Percentiles rank a stretch among this genome's conserved stretches.
Conservation (phyloP, 2,888 invertebrate species). For the Zonitis immaculata region DNA sequence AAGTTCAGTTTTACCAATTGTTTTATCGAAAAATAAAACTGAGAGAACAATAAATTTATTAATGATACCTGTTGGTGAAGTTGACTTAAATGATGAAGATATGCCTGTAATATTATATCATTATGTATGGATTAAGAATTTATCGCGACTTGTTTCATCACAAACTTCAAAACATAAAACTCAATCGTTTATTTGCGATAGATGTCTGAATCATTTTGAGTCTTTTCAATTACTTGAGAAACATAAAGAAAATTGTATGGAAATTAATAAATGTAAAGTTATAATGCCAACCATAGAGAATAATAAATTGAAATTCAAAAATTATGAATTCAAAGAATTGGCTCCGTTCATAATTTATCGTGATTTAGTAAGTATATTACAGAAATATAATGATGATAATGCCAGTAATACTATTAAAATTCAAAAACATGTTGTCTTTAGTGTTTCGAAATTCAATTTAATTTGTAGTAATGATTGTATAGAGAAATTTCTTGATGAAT, state of each 20-base stretch:
- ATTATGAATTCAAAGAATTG: constrained; percentile 10
- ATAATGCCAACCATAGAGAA: constrained; percentile 10
- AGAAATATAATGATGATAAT: background rate
- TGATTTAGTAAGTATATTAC: constrained; percentile 18
- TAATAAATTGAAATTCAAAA: constrained; percentile 13
- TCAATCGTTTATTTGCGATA: constrained; percentile 16
- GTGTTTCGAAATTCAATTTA: constrained; percentile 14
- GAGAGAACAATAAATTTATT: background rate
- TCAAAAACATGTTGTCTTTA: constrained; percentile 11
- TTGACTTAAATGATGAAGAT: background rate
- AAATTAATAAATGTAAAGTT: background rate
- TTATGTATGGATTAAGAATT: constrained; percentile 24
- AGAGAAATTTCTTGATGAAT: constrained; percentile 23
- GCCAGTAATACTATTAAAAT: background rate
- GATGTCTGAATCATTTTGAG: constrained; percentile 21
- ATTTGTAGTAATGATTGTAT: constrained; percentile 23
- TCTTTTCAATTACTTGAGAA: background rate
- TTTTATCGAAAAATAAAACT: constrained; percentile 9
- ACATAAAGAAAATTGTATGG: background rate
- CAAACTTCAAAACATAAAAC: constrained; percentile 10
- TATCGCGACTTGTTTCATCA: constrained; percentile 14
- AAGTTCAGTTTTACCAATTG: background rate
- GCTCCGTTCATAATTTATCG: constrained; percentile 21
- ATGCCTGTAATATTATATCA: constrained; percentile 6
- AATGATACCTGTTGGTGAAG: background rate